Percentiles rank a stretch among this genome's conserved stretches.
phyloP scores from a whole-genome alignment of 1,140 invertebrate species.

The Microplitis demolitor region DNA sequence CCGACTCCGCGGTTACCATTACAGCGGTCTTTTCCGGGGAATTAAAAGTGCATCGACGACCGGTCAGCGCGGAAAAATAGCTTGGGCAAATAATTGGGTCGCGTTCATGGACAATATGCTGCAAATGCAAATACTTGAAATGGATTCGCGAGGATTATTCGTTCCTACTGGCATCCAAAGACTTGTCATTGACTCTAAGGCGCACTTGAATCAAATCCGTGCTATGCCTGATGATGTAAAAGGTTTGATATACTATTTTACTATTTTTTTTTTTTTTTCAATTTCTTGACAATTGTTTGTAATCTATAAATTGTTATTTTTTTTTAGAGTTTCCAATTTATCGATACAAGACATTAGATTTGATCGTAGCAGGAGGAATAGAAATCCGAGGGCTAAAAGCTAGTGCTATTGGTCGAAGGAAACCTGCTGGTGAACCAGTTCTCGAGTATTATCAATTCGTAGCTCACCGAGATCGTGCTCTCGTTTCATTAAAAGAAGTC shows the following conservation, averaged over 20 bases:
- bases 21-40: conserved; percentile 77
- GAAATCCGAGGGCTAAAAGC: conserved; percentile 83
- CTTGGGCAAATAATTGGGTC: conserved; percentile 86
- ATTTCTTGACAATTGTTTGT: not conserved
- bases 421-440: conserved; percentile 69
- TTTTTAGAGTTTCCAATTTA: conserved; percentile 56
- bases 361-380: conserved; percentile 73
- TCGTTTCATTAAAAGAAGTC: conserved; percentile 53
- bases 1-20: conserved; percentile 88
- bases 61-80: conserved; percentile 61
- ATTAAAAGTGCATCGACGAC: conserved; percentile 63
- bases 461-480: conserved; percentile 42
- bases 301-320: conserved; percentile 16
- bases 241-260: conserved; percentile 34
- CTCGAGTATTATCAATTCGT: conserved; percentile 79
- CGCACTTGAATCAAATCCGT: conserved; percentile 63
- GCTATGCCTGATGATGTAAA: conserved; percentile 47
- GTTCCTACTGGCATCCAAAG: conserved; percentile 86
- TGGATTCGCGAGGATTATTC: conserved; percentile 76
- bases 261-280: not conserved
- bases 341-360: conserved; percentile 57
- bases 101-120: conserved; percentile 93
- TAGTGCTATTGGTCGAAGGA: conserved; percentile 74
- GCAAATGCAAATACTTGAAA: conserved; percentile 80
- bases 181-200: conserved; percentile 76